Evolutionary conservation across 2,797 vertebrate genomes (phyloP), one percentile per base, ranked within the genome.

Genomic region (Orestias chungarensis): DNA sequence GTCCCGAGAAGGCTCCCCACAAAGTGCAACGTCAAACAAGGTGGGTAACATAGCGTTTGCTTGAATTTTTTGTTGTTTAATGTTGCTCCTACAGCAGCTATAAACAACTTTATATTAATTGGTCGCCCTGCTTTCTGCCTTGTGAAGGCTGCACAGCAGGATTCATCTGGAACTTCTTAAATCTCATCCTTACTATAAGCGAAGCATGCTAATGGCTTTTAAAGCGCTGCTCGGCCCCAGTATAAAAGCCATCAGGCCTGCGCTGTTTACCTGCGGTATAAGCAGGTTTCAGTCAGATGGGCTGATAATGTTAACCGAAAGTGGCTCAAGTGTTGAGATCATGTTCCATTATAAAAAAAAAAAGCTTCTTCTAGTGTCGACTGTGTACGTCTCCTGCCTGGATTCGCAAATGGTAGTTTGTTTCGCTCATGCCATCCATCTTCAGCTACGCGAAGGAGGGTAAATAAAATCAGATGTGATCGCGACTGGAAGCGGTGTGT

Each of bases 1-100:
- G 35, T 93, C 96, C 61, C 94, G 96, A 92, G 98, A 99, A 55
- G 94, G 95, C 25, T 99, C 97, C 18, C 98, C 97, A 31, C 96
- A 96, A 69, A 97, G 95, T 71, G 95, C 95, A 31, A 88, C 93
- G 69, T 93, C 95, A 43, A 88, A 88, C 87, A 99, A 99, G 96
- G 97, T 98, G 83, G 91, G 84, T 78, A 66, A 10, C 35, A 25
- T 5, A 61, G 35, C 23, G 38, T 3, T 6, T 62, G 59, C 38
- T 40, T 25, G n/a, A 40, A 62, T 62, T 40, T 7, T 0, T 6
- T 25, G 43, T 31, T 47, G 8, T 27, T 40, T 46, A 1, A 71
- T 64, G 14, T 66, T 11, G 7, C 25, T 43, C 64, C 40, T 59
- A 6, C 1, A 31, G 52, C 27, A 18, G 6, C 15, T 55, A 6